phyloP scores from a whole-genome alignment of 2,797 vertebrate species.

The Myotis myotis region DNA sequence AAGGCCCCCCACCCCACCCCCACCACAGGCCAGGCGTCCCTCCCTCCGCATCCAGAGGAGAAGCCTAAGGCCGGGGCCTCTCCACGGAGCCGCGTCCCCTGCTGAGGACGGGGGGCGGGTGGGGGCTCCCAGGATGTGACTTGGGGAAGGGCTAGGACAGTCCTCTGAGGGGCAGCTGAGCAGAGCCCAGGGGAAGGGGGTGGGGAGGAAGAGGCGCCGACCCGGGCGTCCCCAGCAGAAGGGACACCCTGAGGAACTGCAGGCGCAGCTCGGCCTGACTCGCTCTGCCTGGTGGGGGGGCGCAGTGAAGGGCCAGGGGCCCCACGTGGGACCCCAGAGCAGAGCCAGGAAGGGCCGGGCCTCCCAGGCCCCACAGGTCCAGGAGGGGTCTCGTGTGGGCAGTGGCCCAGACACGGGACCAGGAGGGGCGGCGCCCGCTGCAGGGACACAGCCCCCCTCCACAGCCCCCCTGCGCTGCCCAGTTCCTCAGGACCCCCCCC shows the following conservation, averaged over 20 bases:
- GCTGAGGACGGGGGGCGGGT: not conserved
- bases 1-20: no score
- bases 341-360: not conserved
- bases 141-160: not conserved
- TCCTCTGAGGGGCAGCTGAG: not conserved
- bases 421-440: not conserved
- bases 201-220: not conserved
- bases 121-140: not conserved
- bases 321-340: not conserved
- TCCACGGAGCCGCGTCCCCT: not conserved
- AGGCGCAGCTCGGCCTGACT: no score
- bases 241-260: rapidly evolving
- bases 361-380: not conserved
- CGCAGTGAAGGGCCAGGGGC: not conserved
- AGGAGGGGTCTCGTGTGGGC: not conserved
- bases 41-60: no score
- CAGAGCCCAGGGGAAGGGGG: not conserved
- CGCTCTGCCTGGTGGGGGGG: not conserved
- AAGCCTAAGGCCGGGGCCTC: not conserved
- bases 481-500: not conserved
- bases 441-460: not conserved
- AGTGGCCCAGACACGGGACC: rapidly evolving
- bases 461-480: no score
- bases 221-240: not conserved
- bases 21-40: rapidly evolving